Base-by-base conservation (phyloP, 2,888 invertebrate species). In the Thysanoteuthis rhombus region DNA sequence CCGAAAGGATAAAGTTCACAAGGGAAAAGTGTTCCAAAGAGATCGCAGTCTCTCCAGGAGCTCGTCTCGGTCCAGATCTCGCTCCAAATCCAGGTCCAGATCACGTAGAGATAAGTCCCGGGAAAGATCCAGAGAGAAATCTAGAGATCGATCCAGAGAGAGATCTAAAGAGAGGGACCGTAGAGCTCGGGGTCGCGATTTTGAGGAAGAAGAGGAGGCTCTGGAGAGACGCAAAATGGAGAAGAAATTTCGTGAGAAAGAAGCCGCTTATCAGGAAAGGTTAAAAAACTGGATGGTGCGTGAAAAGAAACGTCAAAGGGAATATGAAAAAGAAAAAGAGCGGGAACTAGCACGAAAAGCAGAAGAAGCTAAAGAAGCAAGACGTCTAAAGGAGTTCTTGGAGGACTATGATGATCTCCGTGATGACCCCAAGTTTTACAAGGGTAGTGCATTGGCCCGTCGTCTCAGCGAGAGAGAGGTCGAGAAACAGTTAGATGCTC, bases 321-420 rank as follows among this genome's bases (percentile, higher is more conserved):
- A 99, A 96, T 98, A 99, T 97, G 98, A 98, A 95, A 98, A 98
- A 97, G 98, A 99, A 97, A 98, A 98, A 94, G 98, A 98, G 96
- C 98, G 98, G 95, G 99, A 99, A 97, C 97, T 98, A 92, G 98
- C 98, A 95, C 98, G 98, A 96, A 98, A 98, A 96, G 98, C 98
- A 96, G 99, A 99, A 97, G 98, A 98, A 94, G 98, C 98, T 97
- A 98, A 98, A 94, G 99, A 99, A 97, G 99, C 99, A 0, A 98
- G 99, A 97, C 98, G 99, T 91, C 98, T 99, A 93, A 99, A 99
- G 97, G 99, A 99, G 97, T 99, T 99, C 97, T 98, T 99, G 6
- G 99, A 99, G 97, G 99, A 99, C 97, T 99, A 99, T 97, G 99
- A 99, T 96, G 99, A 99, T 97, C 99, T 99, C 97, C 98, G 99